A percentile compares a stretch with the other conserved stretches of the same genome.
phyloP scores from a whole-genome alignment of 2,888 invertebrate genomes.

The Pristionchus maxplancki region DNA sequence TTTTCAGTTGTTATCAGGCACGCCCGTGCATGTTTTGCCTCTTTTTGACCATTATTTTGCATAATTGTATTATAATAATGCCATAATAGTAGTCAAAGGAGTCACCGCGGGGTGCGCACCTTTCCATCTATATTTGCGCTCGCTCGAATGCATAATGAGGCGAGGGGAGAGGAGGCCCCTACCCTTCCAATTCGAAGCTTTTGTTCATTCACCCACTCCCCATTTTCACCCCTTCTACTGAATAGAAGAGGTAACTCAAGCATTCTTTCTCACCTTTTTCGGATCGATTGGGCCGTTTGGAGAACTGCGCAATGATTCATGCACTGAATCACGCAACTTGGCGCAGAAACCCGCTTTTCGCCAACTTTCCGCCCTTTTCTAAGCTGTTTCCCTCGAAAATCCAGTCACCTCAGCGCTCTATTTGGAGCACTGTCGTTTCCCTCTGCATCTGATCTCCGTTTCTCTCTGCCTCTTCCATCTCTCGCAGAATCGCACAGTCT shows the following conservation, averaged over 20 bases:
- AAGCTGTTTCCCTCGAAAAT: neutral
- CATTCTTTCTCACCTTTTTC: neutral
- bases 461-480: neutral
- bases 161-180: neutral
- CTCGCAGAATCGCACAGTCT: neutral
- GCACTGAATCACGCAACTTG: neutral
- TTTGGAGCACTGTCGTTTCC: neutral
- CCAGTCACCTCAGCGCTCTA: neutral
- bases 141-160: slow-evolving; percentile 37
- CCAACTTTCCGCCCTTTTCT: neutral
- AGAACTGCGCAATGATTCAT: neutral
- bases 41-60: neutral
- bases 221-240: neutral
- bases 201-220: slow-evolving; percentile 3
- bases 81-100: neutral
- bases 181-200: neutral
- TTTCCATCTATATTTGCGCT: slow-evolving; percentile 28
- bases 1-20: neutral
- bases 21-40: neutral
- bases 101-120: neutral
- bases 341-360: neutral
- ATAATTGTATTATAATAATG: neutral
- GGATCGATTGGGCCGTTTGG: neutral
- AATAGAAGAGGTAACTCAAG: neutral
- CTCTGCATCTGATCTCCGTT: neutral